These are phyloP conservation scores for Forbesichthys papilliferus DNA, from an alignment of 2,113 vertebrate species.

Conservation along the genomic window DNA sequence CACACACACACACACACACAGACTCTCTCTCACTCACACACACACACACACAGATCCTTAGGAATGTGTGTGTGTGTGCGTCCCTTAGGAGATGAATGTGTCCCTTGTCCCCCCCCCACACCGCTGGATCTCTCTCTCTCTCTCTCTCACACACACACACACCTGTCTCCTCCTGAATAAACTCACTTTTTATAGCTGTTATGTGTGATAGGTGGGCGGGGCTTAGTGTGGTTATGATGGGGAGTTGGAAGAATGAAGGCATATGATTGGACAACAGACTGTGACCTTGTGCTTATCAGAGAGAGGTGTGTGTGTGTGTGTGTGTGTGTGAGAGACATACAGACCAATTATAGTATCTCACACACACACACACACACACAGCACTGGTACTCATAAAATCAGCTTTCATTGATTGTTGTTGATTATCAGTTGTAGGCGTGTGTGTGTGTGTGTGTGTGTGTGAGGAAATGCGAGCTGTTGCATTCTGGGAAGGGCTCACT, in stretches of 20 bases:
- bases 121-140: not conserved
- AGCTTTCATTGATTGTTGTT: too few relatives aligned
- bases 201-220: too few relatives aligned
- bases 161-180: not conserved
- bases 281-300: constrained; percentile 19
- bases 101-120: not conserved
- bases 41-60: not conserved
- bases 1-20: not conserved
- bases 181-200: not conserved
- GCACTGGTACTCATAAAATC: too few relatives aligned
- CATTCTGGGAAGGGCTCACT: too few relatives aligned
- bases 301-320: constrained; percentile 22
- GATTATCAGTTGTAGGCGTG: too few relatives aligned
- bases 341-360: too few relatives aligned
- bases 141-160: not conserved
- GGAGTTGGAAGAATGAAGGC: not conserved
- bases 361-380: too few relatives aligned
- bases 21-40: too few relatives aligned
- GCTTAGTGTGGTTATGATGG: not conserved
- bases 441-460: too few relatives aligned
- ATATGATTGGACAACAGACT: constrained; percentile 9
- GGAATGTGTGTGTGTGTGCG: too few relatives aligned
- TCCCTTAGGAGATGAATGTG: not conserved
- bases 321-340: constrained; percentile 27
- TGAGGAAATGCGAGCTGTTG: too few relatives aligned